Percentiles rank a stretch among this genome's conserved stretches.
Evolutionary conservation across 2,888 invertebrate species (phyloP).

Genomic region (Parochlus steinenii): DNA sequence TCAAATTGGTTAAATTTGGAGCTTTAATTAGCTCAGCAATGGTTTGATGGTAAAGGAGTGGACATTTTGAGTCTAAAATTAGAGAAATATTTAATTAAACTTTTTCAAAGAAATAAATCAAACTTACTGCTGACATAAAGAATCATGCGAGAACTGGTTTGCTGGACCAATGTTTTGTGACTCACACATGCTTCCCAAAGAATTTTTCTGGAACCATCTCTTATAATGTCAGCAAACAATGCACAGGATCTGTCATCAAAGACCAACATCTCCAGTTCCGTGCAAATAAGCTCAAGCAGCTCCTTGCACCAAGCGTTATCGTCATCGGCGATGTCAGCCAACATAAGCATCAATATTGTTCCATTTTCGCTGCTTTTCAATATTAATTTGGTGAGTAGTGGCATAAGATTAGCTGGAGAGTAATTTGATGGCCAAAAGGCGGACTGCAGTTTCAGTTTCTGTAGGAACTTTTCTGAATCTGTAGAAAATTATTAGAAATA

Average conservation of each 20-base stretch:
- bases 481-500: background rate
- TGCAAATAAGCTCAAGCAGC: conserved; percentile 39
- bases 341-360: conserved; percentile 23
- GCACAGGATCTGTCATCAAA: conserved; percentile 31
- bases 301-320: conserved; percentile 31
- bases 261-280: conserved; percentile 40
- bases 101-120: background rate
- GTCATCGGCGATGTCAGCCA: conserved; percentile 24
- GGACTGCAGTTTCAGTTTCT: conserved; percentile 22
- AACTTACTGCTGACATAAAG: conserved; percentile 32
- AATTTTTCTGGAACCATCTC: conserved; percentile 39
- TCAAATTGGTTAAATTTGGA: conserved; percentile 20
- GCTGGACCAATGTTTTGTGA: conserved; percentile 35
- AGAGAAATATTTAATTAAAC: background rate
- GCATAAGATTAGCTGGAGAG: conserved; percentile 27
- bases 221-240: conserved; percentile 36
- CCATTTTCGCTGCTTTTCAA: conserved; percentile 26
- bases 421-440: conserved; percentile 27
- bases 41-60: conserved; percentile 29
- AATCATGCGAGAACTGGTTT: conserved; percentile 41
- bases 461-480: conserved; percentile 3
- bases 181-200: conserved; percentile 33
- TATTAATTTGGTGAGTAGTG: conserved; percentile 25
- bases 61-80: conserved; percentile 24
- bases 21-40: conserved; percentile 26